A percentile compares a stretch with the other conserved stretches of the same genome.
Evolutionary conservation across 2,888 invertebrate species (phyloP).

Genomic region (Lypha dubia): DNA sequence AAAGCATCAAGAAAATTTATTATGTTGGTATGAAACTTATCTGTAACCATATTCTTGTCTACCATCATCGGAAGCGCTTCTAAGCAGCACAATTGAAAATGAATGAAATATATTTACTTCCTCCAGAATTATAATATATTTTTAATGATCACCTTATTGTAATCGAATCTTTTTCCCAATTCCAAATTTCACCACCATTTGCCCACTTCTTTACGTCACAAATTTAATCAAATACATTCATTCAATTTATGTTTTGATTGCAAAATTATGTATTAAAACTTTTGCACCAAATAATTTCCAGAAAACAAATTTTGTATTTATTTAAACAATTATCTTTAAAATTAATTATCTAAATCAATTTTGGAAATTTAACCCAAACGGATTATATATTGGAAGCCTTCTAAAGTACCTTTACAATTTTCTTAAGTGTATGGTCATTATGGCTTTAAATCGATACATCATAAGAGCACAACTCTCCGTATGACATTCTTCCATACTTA

Average conservation of each 20-base stretch:
- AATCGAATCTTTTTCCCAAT: neutral
- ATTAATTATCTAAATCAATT: constrained; percentile 47
- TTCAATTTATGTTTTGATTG: neutral
- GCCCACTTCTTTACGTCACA: neutral
- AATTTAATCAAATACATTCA: neutral
- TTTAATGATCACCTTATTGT: too few relatives aligned
- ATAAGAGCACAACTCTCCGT: constrained; percentile 35
- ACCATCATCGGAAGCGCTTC: too few relatives aligned
- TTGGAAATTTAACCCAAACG: constrained; percentile 40
- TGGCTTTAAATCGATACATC: constrained; percentile 59
- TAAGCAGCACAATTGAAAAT: too few relatives aligned
- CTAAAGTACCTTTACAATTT: constrained; percentile 55
- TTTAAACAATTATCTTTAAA: constrained; percentile 38
- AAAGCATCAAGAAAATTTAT: too few relatives aligned
- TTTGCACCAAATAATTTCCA: constrained; percentile 1
- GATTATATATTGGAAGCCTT: constrained; percentile 57
- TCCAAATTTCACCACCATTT: neutral
- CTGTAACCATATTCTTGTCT: too few relatives aligned
- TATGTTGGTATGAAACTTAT: too few relatives aligned
- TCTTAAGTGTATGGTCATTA: constrained; percentile 59
- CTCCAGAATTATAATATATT: too few relatives aligned
- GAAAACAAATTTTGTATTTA: constrained; percentile 14
- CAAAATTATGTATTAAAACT: constrained; percentile 3
- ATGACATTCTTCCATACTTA: too few relatives aligned
- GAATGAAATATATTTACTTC: too few relatives aligned